Percentiles rank a stretch among this genome's conserved stretches.
Evolutionary conservation across 2,888 invertebrate genomes (phyloP).

Genomic region (Lacanobia oleracea): DNA sequence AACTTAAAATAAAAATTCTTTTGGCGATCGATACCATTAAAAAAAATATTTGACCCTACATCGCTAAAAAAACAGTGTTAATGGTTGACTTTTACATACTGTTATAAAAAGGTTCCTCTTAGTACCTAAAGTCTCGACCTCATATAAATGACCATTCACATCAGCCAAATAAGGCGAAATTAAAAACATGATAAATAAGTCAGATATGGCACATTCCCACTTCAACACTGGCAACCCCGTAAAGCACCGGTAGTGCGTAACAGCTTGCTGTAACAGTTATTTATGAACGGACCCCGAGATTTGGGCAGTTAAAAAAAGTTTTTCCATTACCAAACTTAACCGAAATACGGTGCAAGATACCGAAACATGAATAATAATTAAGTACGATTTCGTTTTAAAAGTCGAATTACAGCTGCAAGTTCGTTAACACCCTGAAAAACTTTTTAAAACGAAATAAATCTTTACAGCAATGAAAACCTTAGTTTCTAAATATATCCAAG

Average conservation of each 20-base stretch:
- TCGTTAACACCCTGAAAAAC: conserved; percentile 22
- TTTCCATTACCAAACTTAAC: conserved; percentile 87
- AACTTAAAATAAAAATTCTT: too few species aligned
- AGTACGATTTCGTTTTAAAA: conserved; percentile 63
- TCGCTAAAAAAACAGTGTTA: too few species aligned
- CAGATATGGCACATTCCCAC: conserved; percentile 33
- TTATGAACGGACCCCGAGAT: conserved; percentile 86
- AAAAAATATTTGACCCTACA: too few species aligned
- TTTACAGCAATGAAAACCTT: not conserved
- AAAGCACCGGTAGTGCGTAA: conserved; percentile 86
- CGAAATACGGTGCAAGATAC: conserved; percentile 78
- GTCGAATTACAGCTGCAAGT: conserved; percentile 41
- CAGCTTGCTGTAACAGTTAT: conserved; percentile 89
- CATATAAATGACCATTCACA: not conserved
- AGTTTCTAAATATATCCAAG: not conserved
- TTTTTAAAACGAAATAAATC: conserved; percentile 8
- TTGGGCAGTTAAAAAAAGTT: conserved; percentile 87
- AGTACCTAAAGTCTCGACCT: not conserved
- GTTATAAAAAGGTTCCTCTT: too few species aligned
- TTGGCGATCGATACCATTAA: too few species aligned
- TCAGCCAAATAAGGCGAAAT: not conserved
- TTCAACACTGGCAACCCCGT: conserved; percentile 58
- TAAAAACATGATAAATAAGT: conserved; percentile 35
- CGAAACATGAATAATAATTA: conserved; percentile 86
- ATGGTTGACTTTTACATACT: too few species aligned